Evolutionary conservation across 1,140 invertebrate genomes (phyloP), one percentile per base, ranked within the genome.

Genomic region (Rhynchophorus ferrugineus): DNA sequence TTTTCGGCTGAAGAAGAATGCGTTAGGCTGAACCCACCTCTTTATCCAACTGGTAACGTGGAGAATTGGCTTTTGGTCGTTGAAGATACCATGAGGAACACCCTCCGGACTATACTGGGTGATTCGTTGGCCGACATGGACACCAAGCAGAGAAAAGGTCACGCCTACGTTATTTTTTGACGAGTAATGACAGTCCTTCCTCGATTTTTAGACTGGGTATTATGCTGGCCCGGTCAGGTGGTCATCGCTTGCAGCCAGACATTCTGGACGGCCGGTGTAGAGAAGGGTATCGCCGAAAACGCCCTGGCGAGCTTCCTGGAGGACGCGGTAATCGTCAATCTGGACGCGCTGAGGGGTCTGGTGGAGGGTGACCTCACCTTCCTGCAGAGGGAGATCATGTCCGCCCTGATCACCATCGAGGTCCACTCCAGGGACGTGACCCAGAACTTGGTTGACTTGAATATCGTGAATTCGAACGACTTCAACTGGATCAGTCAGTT

Each of bases 401-500:
- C 75, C n/a, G 76, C 79, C 13, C 69, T 84, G 17, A 83, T 86
- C 50, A 82, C 82, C 8, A 77, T 85, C 21, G 82, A 85, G 59
- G 81, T 87, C 2, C 82, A 86, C 61, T 80, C 82, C 0, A 62
- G 82, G 44, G 83, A 87, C 59, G 80, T 85, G 6, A 68, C 82
- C 0, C 60, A 72, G n/a, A 74, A 71, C 43, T 69, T 91, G 1
- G 71, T 87, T 0, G 68, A 79, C 29, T 73, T 79, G n/a, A 71
- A 75, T 22, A 77, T 85, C 2, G 66, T 64, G 8, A 80, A 72
- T 59, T 73, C 80, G 9, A 77, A 84, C 22, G 86, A 90, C 68
- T 91, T 90, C 65, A 76, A 84, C 42, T 91, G 89, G 89, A 83
- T 86, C 9, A 82, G 83, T 59, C 86, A 91, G 66, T 68, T 92